Evolutionary conservation across 2,888 invertebrate species (phyloP).

Genomic region (Smittia aterrima): DNA sequence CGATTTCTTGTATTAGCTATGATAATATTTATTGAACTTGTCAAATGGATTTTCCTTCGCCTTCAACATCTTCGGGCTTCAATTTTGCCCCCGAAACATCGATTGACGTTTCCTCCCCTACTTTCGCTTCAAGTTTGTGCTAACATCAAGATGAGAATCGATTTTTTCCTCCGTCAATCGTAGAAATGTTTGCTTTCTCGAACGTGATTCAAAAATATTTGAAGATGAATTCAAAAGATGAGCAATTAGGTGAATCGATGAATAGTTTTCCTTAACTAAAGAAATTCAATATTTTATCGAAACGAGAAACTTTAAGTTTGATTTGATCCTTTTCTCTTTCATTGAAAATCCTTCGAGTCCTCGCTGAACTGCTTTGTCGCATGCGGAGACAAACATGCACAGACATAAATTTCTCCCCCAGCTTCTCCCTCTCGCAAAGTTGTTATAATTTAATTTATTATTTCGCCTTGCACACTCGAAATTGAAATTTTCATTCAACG

Average conservation of each 20-base stretch:
- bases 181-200: slow-evolving; percentile 3
- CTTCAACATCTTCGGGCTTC: neutral
- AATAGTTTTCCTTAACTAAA: neutral
- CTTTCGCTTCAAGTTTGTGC: neutral
- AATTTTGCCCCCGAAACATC: slow-evolving; percentile 16
- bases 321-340: neutral
- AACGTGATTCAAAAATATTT: slow-evolving; percentile 4
- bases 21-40: slow-evolving; percentile 41
- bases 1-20: slow-evolving; percentile 37
- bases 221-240: slow-evolving; percentile 7
- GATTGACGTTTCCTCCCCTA: neutral
- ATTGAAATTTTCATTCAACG: slow-evolving; percentile 21
- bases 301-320: neutral
- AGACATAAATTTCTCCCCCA: neutral
- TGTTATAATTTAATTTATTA: slow-evolving; percentile 21
- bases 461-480: slow-evolving; percentile 14
- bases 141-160: neutral
- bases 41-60: slow-evolving; percentile 37
- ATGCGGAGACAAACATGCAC: slow-evolving; percentile 13
- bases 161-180: slow-evolving; percentile 10
- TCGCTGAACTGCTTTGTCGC: neutral
- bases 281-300: neutral
- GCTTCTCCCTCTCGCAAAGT: neutral
- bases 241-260: slow-evolving; percentile 18
- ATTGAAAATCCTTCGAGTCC: neutral